phyloP scores from a whole-genome alignment of 2,888 invertebrate species.

The Perizoma flavofasciatum region DNA sequence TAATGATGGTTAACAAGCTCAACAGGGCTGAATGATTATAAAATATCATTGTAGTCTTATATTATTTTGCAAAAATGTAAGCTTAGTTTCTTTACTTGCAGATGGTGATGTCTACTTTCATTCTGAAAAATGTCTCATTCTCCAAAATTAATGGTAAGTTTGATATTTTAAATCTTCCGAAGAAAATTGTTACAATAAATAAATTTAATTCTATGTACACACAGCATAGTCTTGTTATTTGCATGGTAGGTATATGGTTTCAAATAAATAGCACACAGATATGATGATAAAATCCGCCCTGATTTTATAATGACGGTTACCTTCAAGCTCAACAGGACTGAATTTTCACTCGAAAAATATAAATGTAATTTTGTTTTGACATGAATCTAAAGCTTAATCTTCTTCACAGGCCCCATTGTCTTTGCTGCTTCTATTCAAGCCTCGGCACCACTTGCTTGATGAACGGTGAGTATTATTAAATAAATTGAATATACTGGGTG shows the following conservation, averaged over 20 bases:
- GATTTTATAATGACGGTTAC: conserved; percentile 49
- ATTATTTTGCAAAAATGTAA: background rate
- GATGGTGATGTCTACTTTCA: no score
- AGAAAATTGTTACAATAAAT: no score
- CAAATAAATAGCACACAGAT: no score
- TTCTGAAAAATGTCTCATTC: no score
- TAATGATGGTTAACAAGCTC: conserved; percentile 61
- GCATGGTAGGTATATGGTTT: no score
- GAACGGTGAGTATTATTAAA: background rate
- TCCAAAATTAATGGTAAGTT: no score
- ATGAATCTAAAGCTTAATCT: background rate
- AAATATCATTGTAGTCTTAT: background rate
- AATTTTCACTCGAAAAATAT: conserved; percentile 24
- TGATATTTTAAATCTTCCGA: no score
- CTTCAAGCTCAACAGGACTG: conserved; percentile 72
- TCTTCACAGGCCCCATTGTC: background rate
- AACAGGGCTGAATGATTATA: conserved; percentile 61
- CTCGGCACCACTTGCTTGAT: background rate
- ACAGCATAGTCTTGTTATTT: no score
- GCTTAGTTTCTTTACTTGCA: background rate
- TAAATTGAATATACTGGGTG: background rate
- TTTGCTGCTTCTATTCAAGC: background rate
- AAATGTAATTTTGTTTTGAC: background rate
- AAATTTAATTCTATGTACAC: no score
- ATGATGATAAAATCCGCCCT: conserved; percentile 52